Base-by-base conservation (phyloP, 1,140 invertebrate genomes). In the Tenebrio molitor region DNA sequence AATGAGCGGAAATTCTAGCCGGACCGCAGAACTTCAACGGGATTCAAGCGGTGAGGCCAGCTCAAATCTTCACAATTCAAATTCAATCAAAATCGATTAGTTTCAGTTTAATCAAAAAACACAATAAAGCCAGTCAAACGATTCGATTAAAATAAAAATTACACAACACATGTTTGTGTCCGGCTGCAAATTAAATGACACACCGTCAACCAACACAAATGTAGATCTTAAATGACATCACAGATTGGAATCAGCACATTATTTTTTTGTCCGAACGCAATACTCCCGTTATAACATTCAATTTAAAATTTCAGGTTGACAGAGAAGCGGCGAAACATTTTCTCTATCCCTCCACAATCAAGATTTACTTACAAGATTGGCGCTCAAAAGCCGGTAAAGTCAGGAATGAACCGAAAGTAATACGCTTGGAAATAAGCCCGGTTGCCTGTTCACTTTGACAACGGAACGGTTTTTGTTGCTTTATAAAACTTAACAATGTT, bases 321-420 rank as follows among this genome's bases (percentile, higher is more conserved):
- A 39, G 36, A 12, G 12, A 10, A 5, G n/a, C 36, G 12, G n/a
- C 36, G 12, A 39, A 39, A 39, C 36, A 39, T 39, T 12, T 39
- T 39, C n/a, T 12, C 5, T n/a, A 39, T 5, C 4, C 5, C n/a
- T 39, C 36, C 36, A 39, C 36, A 39, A 39, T 39, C 36, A 39
- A 39, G 36, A 39, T 39, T 39, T 39, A 39, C 12, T 39, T 12
- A 12, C 36, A 12, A 39, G 36, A 39, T 39, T 39, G 36, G 36
- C 36, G 36, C 36, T 39, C 36, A 39, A 39, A 39, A 39, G 4
- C 36, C 36, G 36, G 36, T 39, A 39, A 39, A 39, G 36, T 8
- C 12, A n/a, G 12, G 36, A 39, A 39, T 39, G 36, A 39, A 39
- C 36, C 12, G 36, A n/a, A 39, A 39, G 36, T 39, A 39, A 39